Base-by-base conservation (phyloP, 2,888 invertebrate genomes). In the Rosalia funebris region DNA sequence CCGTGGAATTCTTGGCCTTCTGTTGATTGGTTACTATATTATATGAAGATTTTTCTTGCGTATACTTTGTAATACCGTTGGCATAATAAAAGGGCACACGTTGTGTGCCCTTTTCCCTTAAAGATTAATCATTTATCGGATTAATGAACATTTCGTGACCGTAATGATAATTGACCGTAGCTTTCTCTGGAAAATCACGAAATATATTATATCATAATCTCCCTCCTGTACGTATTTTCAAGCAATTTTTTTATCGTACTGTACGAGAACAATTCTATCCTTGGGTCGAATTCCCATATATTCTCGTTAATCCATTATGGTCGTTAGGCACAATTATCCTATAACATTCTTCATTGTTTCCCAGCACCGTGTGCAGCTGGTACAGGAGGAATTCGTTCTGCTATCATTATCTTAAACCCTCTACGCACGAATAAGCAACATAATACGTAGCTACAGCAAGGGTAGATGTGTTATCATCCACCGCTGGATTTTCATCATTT, bases 351-450 rank as follows among this genome's bases (percentile, higher is more conserved):
- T 59, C 46, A 59, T 59, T 52, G 41, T 59, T 59, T 47, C 47
- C 34, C 37, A 46, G 31, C 41, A 59, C 37, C 42, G 59, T 48
- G 46, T 46, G 59, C 59, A 59, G 47, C 53, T 42, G 59, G 47
- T 59, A 54, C 59, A 52, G 37, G 50, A 57, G 57, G 17, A 44
- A 44, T 41, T 41, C 48, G 48, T 57, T 57, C 25, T 44, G 57
- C 48, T 57, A 52, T 57, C 52, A 57, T 57, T 52, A 57, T 37
- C 52, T 57, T 50, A 57, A 57, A 57, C 57, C 57, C 45, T 47
- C 46, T 39, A 55, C 17, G 39, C 47, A 11, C 39, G 31, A 56
- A 31, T 56, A 47, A 47, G 31, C 46, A 52, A 57, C 47, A 39
- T 57, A 44, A 44, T 44, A 57, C 44, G 57, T 57, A 48, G 32